Evolutionary conservation across 2,113 vertebrate genomes (phyloP).

Genomic region (Dissostichus mawsoni): DNA sequence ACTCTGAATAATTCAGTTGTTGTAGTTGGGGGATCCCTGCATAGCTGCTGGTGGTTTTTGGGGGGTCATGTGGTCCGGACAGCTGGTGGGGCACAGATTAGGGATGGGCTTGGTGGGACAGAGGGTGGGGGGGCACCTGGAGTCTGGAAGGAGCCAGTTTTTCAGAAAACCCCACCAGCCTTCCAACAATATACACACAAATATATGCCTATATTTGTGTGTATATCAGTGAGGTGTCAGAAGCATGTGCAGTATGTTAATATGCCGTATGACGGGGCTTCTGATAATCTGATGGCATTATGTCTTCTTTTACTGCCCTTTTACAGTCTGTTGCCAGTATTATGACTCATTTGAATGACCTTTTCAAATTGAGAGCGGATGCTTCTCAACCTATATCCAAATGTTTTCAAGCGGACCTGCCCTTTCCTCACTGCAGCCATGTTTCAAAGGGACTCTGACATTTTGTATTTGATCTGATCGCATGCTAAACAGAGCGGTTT

Average conservation of each 20-base stretch:
- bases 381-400: constrained; percentile 39
- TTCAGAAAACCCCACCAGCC: constrained; percentile 8
- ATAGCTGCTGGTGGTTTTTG: constrained; percentile 40
- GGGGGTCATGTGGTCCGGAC: constrained; percentile 74
- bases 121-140: constrained; percentile 59
- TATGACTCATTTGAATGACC: constrained; percentile 35
- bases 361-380: constrained; percentile 54
- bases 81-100: constrained; percentile 80
- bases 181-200: background rate
- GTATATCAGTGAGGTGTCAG: background rate
- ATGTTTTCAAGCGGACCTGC: constrained; percentile 27
- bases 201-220: background rate
- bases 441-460: constrained; percentile 55
- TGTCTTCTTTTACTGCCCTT: background rate
- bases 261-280: background rate
- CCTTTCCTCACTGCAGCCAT: constrained; percentile 29
- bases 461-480: constrained; percentile 37
- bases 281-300: constrained; percentile 2
- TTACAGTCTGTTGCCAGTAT: constrained; percentile 21
- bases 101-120: constrained; percentile 54
- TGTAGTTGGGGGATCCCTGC: constrained; percentile 38
- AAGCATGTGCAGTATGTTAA: background rate
- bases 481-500: constrained; percentile 1
- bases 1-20: constrained; percentile 73
- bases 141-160: constrained; percentile 65